Evolutionary conservation across 2,888 invertebrate genomes (phyloP).

Genomic region (Seladonia tumulorum): DNA sequence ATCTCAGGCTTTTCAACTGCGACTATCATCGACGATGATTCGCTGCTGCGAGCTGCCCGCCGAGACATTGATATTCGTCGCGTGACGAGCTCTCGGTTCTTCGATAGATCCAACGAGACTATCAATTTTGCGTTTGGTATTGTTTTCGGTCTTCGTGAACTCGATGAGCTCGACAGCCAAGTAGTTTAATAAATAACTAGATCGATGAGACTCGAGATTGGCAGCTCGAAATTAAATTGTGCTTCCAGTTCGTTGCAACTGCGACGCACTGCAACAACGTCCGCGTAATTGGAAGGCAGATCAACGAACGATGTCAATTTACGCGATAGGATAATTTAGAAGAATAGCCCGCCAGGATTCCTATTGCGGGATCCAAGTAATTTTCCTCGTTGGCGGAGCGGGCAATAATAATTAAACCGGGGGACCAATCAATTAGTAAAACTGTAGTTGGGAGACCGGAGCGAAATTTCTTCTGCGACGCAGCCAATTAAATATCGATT

Average conservation of each 20-base stretch:
- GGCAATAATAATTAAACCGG: background rate
- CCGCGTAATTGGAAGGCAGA: conserved; percentile 4
- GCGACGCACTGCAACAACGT: background rate
- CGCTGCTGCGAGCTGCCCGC: background rate
- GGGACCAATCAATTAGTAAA: background rate
- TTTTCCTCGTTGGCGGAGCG: background rate
- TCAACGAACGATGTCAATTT: background rate
- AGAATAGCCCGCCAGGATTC: background rate
- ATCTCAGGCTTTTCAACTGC: background rate
- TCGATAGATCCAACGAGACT: background rate
- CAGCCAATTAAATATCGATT: too few species aligned
- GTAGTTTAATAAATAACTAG: background rate
- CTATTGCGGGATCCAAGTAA: background rate
- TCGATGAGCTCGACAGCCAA: background rate
- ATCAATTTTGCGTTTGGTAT: background rate
- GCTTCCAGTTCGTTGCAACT: conserved; percentile 8
- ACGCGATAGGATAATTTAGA: background rate
- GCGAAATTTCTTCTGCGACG: background rate
- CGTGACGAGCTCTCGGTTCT: background rate
- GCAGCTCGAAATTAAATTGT: conserved; percentile 8
- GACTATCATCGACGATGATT: background rate
- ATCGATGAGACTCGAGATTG: background rate
- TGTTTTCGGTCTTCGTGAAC: background rate
- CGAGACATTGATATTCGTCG: background rate
- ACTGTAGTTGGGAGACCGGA: background rate